A percentile compares a stretch with the other conserved stretches of the same genome.
Evolutionary conservation across 2,113 vertebrate genomes (phyloP).

Genomic region (Asarcornis scutulata): DNA sequence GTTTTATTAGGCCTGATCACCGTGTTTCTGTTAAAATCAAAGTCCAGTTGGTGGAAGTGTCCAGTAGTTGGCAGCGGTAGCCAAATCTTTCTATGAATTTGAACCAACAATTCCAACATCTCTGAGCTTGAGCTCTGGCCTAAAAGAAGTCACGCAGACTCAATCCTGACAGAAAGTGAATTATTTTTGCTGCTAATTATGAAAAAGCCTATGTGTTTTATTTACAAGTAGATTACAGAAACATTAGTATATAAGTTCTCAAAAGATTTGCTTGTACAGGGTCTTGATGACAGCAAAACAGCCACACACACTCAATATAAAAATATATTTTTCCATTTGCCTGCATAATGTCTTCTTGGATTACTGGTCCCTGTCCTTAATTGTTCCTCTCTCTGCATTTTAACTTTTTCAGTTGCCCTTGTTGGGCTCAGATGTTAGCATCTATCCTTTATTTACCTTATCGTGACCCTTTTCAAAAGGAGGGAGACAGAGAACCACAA

Average conservation of each 20-base stretch:
- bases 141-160: background rate
- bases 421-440: background rate
- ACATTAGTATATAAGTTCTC: background rate
- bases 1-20: background rate
- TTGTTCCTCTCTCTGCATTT: background rate
- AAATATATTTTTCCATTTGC: background rate
- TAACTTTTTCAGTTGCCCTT: background rate
- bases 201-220: background rate
- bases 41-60: background rate
- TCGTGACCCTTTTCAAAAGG: background rate
- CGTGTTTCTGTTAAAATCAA: background rate
- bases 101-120: background rate
- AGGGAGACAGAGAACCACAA: background rate
- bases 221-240: background rate
- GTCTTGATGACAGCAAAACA: background rate
- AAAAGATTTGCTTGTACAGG: background rate
- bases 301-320: background rate
- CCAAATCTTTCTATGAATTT: background rate
- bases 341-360: background rate
- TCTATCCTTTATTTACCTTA: conserved; percentile 36
- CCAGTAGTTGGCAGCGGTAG: rapidly evolving
- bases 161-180: background rate
- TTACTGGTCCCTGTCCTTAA: background rate
- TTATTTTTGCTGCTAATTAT: background rate
- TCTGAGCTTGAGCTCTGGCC: background rate